Conservation (phyloP, 2,888 invertebrate species). For the Chalcosyrphus nemorum region DNA sequence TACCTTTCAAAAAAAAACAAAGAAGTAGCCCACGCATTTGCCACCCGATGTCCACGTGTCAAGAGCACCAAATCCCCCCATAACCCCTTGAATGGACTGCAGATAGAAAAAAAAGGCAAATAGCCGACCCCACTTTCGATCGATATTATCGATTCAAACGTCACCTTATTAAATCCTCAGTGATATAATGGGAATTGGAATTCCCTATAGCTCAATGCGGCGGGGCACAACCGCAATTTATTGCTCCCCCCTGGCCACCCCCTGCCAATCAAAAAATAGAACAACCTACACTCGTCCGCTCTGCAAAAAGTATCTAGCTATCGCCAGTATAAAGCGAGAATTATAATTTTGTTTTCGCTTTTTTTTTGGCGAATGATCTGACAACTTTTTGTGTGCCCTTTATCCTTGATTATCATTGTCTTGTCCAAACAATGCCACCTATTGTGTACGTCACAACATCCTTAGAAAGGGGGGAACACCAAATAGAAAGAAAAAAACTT, state of each 20-base stretch:
- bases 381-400: background rate
- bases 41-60: constrained; percentile 32
- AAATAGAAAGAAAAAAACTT: background rate
- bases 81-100: constrained; percentile 5
- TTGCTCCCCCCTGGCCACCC: constrained; percentile 30
- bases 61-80: background rate
- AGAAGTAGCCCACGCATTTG: constrained; percentile 25
- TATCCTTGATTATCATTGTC: background rate
- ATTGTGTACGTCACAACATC: constrained; percentile 1
- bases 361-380: background rate
- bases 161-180: constrained; percentile 7
- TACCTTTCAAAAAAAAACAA: too few species aligned
- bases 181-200: constrained; percentile 18
- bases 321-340: background rate
- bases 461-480: too few species aligned
- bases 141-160: constrained; percentile 24
- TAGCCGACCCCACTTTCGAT: background rate
- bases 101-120: constrained; percentile 4
- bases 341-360: background rate
- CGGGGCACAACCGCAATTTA: constrained; percentile 31
- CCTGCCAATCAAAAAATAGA: constrained; percentile 11
- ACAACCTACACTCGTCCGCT: background rate
- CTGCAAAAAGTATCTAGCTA: too few species aligned
- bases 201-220: background rate
- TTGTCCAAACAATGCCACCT: background rate